phyloP scores from a whole-genome alignment of 1,140 invertebrate species.

The Heliconius nattereri region DNA sequence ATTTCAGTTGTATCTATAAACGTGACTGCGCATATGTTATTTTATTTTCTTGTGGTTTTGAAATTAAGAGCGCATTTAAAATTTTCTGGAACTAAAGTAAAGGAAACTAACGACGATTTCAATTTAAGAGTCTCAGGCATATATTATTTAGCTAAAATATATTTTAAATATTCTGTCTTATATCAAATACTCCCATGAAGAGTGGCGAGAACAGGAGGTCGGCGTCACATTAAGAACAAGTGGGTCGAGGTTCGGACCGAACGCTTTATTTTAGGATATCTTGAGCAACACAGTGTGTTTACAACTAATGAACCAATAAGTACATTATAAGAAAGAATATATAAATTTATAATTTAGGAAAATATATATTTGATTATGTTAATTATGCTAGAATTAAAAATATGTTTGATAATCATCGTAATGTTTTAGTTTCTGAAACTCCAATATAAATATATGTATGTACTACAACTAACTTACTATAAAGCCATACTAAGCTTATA shows the following conservation, averaged over 20 bases:
- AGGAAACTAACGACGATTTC: background rate
- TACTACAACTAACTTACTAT: too few species aligned
- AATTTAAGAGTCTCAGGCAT: background rate
- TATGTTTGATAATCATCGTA: background rate
- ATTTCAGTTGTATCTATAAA: constrained; percentile 17
- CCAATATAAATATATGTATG: too few species aligned
- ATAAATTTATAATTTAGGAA: background rate
- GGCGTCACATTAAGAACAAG: constrained; percentile 52
- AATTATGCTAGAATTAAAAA: background rate
- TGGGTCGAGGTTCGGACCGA: constrained; percentile 64
- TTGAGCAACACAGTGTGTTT: constrained; percentile 52
- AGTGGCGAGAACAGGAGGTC: constrained; percentile 32
- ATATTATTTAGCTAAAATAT: background rate
- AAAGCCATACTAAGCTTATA: constrained; percentile 70
- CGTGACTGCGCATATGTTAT: background rate
- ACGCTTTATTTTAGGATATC: constrained; percentile 60
- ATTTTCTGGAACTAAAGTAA: background rate
- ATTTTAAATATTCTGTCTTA: background rate
- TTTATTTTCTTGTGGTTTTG: constrained; percentile 21
- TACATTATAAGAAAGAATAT: background rate
- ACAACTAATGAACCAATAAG: constrained; percentile 1
- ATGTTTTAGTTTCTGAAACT: too few species aligned
- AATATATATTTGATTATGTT: background rate
- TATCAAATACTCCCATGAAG: constrained; percentile 28
- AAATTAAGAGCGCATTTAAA: constrained; percentile 12